A percentile compares a stretch with the other conserved stretches of the same genome.
Evolutionary conservation across 2,797 vertebrate species (phyloP).

Genomic region (Takifugu rubripes): DNA sequence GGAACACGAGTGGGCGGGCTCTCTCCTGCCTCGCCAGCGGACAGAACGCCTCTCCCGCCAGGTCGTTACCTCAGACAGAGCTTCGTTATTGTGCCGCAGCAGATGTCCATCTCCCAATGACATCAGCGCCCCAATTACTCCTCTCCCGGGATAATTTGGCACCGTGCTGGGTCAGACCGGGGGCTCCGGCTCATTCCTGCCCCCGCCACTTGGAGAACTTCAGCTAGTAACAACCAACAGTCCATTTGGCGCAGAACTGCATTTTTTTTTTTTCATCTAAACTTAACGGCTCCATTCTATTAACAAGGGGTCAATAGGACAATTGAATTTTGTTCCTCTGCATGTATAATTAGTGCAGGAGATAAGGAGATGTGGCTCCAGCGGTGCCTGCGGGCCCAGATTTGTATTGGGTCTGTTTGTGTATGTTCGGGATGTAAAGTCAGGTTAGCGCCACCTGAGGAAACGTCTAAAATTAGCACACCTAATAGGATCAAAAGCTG

Average conservation of each 20-base stretch:
- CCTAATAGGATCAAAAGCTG: conserved; percentile 40
- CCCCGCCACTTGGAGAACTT: conserved; percentile 45
- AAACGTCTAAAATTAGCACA: conserved; percentile 46
- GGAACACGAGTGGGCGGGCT: conserved; percentile 40
- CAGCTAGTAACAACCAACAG: conserved; percentile 45
- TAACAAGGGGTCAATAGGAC: conserved; percentile 69
- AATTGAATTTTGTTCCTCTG: conserved; percentile 69
- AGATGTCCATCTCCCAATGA: conserved; percentile 71
- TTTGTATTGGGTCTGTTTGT: conserved; percentile 22
- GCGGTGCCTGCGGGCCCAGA: conserved; percentile 39
- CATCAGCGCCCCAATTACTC: conserved; percentile 70
- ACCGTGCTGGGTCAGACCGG: conserved; percentile 48
- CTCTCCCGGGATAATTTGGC: conserved; percentile 68
- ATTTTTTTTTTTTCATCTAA: conserved; percentile 36
- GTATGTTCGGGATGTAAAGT: conserved; percentile 11
- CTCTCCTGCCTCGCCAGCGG: no score
- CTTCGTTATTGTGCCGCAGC: conserved; percentile 64
- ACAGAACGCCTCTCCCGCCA: conserved; percentile 57
- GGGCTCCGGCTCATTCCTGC: conserved; percentile 52
- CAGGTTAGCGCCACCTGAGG: conserved; percentile 33
- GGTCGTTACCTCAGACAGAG: conserved; percentile 69
- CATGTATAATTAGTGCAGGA: conserved; percentile 40
- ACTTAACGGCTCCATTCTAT: conserved; percentile 55
- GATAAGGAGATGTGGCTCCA: conserved; percentile 41
- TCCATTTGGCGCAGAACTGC: conserved; percentile 43